These are phyloP conservation scores for Fukomys damarensis DNA, from an alignment of 2,113 vertebrate genomes.

Conservation along the genomic window DNA sequence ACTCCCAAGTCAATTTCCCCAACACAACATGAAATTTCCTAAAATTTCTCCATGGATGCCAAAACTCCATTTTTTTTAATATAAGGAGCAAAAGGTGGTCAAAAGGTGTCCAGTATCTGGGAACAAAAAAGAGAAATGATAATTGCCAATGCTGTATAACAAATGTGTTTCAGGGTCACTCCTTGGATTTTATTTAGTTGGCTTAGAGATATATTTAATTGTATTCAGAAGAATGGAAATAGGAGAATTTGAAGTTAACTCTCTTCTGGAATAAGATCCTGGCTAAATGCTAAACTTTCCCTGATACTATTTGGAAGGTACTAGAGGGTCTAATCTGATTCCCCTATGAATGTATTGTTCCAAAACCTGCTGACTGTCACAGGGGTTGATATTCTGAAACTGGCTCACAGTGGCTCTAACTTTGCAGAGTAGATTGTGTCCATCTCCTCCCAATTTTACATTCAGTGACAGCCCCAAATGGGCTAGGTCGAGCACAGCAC, in stretches of 20 bases:
- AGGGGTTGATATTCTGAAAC: neutral
- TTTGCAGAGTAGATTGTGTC: too few relatives aligned
- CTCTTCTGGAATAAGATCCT: neutral
- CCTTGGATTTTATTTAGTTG: neutral
- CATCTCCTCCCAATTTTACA: neutral
- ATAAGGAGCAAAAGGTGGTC: neutral
- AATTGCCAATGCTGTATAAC: neutral
- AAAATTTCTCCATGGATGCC: neutral
- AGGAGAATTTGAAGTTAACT: neutral
- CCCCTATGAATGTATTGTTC: neutral
- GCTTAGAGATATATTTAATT: neutral
- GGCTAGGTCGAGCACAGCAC: neutral
- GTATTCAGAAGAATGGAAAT: constrained; percentile 23
- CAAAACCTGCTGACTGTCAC: neutral
- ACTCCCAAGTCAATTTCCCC: neutral
- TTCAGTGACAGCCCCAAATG: neutral
- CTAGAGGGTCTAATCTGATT: neutral
- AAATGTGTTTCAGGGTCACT: neutral
- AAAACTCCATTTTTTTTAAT: constrained; percentile 17
- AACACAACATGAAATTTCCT: neutral
- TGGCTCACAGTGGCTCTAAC: neutral
- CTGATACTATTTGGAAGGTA: neutral
- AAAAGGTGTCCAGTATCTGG: neutral
- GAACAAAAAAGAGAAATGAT: neutral
- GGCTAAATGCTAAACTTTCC: neutral